phyloP scores from a whole-genome alignment of 2,888 invertebrate species.

The Rosalia funebris region DNA sequence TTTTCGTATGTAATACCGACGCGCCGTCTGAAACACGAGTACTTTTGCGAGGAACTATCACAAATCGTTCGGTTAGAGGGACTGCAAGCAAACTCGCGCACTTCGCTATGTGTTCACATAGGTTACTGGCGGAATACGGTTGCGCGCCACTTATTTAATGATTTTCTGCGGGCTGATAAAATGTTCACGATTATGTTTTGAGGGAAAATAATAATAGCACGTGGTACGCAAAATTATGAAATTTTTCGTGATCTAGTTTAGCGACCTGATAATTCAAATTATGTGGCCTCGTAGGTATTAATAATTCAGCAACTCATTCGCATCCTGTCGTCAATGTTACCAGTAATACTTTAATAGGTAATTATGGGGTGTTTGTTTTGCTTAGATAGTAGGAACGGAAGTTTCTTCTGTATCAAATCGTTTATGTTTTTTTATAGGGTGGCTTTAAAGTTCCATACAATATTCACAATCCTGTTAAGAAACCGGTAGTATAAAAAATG shows the following conservation, averaged over 20 bases:
- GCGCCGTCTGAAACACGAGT: not conserved
- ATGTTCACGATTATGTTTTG: not conserved
- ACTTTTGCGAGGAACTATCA: slow-evolving; percentile 3
- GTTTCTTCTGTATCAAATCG: too few species aligned
- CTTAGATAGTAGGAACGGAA: too few species aligned
- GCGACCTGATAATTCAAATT: not conserved
- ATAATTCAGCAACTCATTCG: too few species aligned
- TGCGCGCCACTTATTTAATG: slow-evolving; percentile 23
- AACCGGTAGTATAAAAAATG: too few species aligned
- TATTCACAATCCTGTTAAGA: too few species aligned
- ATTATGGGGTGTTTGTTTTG: too few species aligned
- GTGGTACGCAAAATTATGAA: slow-evolving; percentile 18
- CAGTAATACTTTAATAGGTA: too few species aligned
- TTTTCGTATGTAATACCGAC: slow-evolving; percentile 49
- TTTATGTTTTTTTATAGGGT: too few species aligned
- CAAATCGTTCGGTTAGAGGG: not conserved
- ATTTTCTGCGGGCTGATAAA: slow-evolving; percentile 22
- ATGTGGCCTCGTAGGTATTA: too few species aligned
- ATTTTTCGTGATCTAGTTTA: slow-evolving; percentile 7
- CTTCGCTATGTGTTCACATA: not conserved
- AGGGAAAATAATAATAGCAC: slow-evolving; percentile 6
- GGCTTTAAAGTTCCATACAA: too few species aligned
- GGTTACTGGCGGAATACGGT: slow-evolving; percentile 17
- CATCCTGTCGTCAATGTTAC: too few species aligned
- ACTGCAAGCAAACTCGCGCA: slow-evolving; percentile 1